Conservation (phyloP, 2,113 vertebrate genomes). For the Chitala chitala region DNA sequence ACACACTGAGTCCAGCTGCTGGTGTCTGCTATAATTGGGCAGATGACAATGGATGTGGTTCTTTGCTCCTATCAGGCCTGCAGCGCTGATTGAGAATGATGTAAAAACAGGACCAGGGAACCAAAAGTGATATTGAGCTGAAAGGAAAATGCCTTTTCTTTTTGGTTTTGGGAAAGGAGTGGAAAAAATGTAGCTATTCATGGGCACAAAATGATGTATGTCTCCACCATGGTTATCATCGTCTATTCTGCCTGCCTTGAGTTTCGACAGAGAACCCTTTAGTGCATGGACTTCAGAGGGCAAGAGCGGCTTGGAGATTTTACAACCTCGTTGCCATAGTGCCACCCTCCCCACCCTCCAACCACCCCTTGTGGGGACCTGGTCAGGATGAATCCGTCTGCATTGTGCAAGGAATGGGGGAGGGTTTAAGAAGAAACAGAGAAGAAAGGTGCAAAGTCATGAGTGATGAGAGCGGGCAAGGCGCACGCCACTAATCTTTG, state of each 20-base stretch:
- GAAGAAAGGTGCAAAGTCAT: conserved; percentile 24
- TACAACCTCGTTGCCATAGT: conserved; percentile 31
- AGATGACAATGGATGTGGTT: conserved; percentile 34
- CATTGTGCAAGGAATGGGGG: conserved; percentile 7
- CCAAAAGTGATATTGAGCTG: neutral
- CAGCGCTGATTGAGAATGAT: neutral
- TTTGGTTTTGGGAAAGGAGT: neutral
- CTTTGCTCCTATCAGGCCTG: conserved; percentile 23
- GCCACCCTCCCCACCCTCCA: conserved; percentile 16
- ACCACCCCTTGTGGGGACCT: neutral
- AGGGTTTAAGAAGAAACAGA: conserved; percentile 23
- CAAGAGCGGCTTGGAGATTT: neutral
- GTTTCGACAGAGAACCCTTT: conserved; percentile 26
- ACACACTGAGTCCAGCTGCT: conserved; percentile 22
- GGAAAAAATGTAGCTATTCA: neutral
- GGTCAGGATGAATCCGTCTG: neutral
- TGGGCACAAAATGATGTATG: conserved; percentile 21
- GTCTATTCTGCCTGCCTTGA: conserved; percentile 18
- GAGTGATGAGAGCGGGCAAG: neutral
- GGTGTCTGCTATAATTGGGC: conserved; percentile 45
- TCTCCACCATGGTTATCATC: conserved; percentile 22
- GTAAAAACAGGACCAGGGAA: too few relatives aligned
- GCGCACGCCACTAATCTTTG: conserved; percentile 54
- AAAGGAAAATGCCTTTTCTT: neutral
- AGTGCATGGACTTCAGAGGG: conserved; percentile 25